Base-by-base conservation (phyloP, 2,888 invertebrate genomes). In the Nowickia ferox region DNA sequence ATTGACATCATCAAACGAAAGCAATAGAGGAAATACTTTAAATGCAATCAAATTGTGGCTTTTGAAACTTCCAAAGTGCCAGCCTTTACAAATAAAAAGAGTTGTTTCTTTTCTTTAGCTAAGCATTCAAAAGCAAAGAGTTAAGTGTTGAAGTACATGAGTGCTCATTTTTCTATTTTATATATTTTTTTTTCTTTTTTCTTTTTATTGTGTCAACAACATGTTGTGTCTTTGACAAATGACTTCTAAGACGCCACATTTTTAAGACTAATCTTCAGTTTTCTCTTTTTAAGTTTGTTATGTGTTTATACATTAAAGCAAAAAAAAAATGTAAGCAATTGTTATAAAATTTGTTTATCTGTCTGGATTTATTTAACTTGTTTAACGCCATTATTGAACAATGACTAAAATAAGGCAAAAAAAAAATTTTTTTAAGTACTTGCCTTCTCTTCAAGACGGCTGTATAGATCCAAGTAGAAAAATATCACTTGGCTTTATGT, bases 171-270 rank as follows among this genome's bases (percentile, higher is more conserved):
- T 30, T 30, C 30, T 30, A 30, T 30, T 30, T 30, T 4, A 30
- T 30, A 30, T 30, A 30, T 30, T 30, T 30, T 74, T 85, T 42
- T 11, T 68, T 22, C 44, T 40, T 13, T 17, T 61, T 75, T n/a
- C 51, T 66, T 51, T 59, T 44, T 68, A 53, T 77, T 72, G 66
- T 75, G 86, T 72, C 75, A 86, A 71, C 71, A 79, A 55, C 63
- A 79, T 79, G 57, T 71, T 79, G 75, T 76, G 53, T 61, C 59
- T 83, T 79, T 83, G 86, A 83, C 86, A 83, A 83, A 86, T 83
- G 75, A 76, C 79, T 86, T 83, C 83, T 79, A 74, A 85, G 63
- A 19, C 48, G 38, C 74, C 76, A 66, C 19, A 46, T 75, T 68
- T 53, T 0, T 11, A 46, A 30, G 30, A 44, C 17, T 42, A 38